A percentile compares a stretch with the other conserved stretches of the same genome.
These are phyloP conservation scores for Leptinotarsa texana DNA, from an alignment of 1,140 invertebrate genomes.

Conservation along the genomic window DNA sequence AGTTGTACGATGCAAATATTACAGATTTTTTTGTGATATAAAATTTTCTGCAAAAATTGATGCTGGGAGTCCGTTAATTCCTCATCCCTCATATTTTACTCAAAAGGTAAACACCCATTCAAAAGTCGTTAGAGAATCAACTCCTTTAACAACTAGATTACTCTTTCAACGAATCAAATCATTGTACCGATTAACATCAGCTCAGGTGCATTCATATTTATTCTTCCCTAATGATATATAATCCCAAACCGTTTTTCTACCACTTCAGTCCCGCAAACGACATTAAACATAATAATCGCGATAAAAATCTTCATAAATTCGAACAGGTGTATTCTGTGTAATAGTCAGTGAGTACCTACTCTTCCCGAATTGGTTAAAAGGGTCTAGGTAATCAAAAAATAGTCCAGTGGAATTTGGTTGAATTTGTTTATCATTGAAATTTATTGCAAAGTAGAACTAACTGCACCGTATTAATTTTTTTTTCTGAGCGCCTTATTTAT, in stretches of 20 bases:
- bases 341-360: neutral
- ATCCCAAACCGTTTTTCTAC: conserved; percentile 3
- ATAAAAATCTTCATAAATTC: conserved; percentile 7
- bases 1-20: too few species aligned
- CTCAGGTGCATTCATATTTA: neutral
- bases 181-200: neutral
- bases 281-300: conserved; percentile 3
- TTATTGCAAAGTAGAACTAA: too few species aligned
- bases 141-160: neutral
- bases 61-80: too few species aligned
- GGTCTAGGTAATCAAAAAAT: neutral
- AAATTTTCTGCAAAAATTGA: too few species aligned
- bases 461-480: too few species aligned
- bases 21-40: too few species aligned
- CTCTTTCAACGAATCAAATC: neutral
- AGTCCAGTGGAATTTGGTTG: too few species aligned
- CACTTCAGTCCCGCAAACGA: neutral
- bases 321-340: neutral
- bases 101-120: too few species aligned
- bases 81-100: too few species aligned
- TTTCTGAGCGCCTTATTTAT: too few species aligned
- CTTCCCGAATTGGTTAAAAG: neutral
- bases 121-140: too few species aligned
- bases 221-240: conserved; percentile 4
- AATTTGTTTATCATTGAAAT: too few species aligned